A percentile compares a stretch with the other conserved stretches of the same genome.
Evolutionary conservation across 2,113 vertebrate species (phyloP).

Genomic region (Philantomba maxwellii): DNA sequence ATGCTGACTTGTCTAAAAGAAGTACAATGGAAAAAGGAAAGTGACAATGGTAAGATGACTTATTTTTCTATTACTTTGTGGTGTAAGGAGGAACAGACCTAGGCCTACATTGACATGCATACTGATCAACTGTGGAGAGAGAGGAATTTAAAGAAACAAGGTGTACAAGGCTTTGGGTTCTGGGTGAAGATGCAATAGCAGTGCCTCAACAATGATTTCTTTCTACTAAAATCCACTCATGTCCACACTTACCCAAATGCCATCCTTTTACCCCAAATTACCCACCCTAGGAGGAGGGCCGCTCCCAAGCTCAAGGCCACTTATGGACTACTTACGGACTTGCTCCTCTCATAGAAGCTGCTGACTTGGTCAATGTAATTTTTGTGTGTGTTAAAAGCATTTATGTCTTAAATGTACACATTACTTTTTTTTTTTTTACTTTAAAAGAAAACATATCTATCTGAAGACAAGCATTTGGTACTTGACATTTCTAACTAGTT

Average conservation of each 20-base stretch:
- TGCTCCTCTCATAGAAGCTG: not conserved
- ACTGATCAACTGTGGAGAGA: not conserved
- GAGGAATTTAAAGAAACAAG: not conserved
- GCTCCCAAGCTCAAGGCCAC: not conserved
- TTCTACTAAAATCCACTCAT: not conserved
- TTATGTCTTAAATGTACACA: not conserved
- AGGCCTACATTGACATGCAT: not conserved
- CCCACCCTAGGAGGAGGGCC: not conserved
- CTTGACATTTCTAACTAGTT: not conserved
- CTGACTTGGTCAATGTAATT: not conserved
- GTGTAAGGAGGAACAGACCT: not conserved
- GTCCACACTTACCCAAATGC: not conserved
- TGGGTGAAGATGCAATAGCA: not conserved
- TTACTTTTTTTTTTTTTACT: not conserved
- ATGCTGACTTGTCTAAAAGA: not conserved
- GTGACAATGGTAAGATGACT: not conserved
- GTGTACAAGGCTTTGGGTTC: not conserved
- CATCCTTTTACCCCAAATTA: not conserved
- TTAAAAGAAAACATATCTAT: not conserved
- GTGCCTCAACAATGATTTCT: not conserved
- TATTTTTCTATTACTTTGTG: not conserved
- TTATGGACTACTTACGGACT: not conserved
- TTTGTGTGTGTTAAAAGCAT: not conserved
- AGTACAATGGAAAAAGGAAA: not conserved
- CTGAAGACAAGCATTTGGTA: constrained; percentile 10